Conservation (phyloP, 2,113 vertebrate genomes). For the Philantomba maxwellii region DNA sequence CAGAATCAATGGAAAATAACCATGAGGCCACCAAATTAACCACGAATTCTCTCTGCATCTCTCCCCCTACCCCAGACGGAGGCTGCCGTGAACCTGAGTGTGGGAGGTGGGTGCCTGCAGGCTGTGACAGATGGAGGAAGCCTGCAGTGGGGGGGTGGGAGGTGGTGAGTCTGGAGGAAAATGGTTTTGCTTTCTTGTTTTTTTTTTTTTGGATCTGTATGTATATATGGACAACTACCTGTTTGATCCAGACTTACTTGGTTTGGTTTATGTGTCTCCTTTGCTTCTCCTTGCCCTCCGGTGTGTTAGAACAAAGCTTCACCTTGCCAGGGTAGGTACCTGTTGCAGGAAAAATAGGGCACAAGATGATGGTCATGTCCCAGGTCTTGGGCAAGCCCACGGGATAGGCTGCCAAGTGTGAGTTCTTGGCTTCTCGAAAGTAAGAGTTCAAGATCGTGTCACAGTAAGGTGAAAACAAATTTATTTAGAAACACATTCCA, state of each 20-base stretch:
- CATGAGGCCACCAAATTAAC: neutral
- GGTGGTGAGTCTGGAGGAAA: neutral
- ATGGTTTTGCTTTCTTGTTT: neutral
- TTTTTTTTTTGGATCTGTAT: neutral
- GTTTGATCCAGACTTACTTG: neutral
- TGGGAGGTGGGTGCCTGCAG: neutral
- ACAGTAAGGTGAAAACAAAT: neutral
- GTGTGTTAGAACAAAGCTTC: neutral
- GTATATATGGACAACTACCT: neutral
- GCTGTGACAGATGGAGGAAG: neutral
- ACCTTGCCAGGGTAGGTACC: neutral
- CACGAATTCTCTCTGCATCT: neutral
- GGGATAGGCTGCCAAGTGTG: neutral
- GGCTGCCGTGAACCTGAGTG: neutral
- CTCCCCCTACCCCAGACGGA: rapidly evolving
- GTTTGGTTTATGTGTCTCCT: neutral
- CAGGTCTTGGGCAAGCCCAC: neutral
- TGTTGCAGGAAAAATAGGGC: neutral
- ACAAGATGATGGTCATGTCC: no score
- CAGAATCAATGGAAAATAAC: neutral
- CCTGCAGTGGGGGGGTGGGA: rapidly evolving
- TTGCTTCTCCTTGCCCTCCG: neutral
- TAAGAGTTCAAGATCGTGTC: neutral
- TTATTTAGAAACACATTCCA: neutral
- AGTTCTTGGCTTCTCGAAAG: neutral